Evolutionary conservation across 1,140 invertebrate genomes (phyloP).

Genomic region (Helicorthomorpha holstii): DNA sequence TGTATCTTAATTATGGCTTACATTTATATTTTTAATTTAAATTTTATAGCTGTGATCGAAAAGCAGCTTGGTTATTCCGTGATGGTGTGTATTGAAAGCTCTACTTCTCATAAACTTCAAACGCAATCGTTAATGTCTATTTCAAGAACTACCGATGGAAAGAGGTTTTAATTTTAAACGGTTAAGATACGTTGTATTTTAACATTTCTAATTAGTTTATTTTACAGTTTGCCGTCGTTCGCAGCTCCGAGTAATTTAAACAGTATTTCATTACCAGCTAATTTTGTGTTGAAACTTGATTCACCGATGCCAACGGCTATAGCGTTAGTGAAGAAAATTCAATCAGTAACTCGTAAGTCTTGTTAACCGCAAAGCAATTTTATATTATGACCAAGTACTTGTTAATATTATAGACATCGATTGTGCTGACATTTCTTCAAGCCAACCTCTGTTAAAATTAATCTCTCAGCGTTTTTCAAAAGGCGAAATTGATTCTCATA

Average conservation of each 20-base stretch:
- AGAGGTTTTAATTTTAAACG: slow-evolving; percentile 37
- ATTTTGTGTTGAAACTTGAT: slow-evolving; percentile 70
- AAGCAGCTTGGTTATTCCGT: slow-evolving; percentile 65
- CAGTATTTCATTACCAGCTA: slow-evolving; percentile 71
- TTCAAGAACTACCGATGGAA: slow-evolving; percentile 48
- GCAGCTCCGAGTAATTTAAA: slow-evolving; percentile 59
- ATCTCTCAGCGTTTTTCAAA: slow-evolving; percentile 54
- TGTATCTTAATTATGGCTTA: too few relatives aligned
- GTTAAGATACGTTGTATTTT: slow-evolving; percentile 1
- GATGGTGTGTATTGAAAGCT: slow-evolving; percentile 78
- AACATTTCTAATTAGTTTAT: slow-evolving; percentile 1
- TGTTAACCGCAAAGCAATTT: too few relatives aligned
- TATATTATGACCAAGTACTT: too few relatives aligned
- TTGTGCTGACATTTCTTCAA: slow-evolving; percentile 40
- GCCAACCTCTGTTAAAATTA: slow-evolving; percentile 51
- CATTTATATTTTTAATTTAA: slow-evolving; percentile 6
- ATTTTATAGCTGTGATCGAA: slow-evolving; percentile 34
- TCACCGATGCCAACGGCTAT: slow-evolving; percentile 71
- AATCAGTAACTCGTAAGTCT: slow-evolving; percentile 41
- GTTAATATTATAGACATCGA: slow-evolving; percentile 37
- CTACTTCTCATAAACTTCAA: slow-evolving; percentile 69
- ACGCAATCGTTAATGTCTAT: slow-evolving; percentile 54
- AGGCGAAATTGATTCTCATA: slow-evolving; percentile 44
- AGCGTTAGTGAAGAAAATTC: slow-evolving; percentile 49
- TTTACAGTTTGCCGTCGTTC: slow-evolving; percentile 49